phyloP scores from a whole-genome alignment of 2,888 invertebrate species.

The Hypsopygia costalis region DNA sequence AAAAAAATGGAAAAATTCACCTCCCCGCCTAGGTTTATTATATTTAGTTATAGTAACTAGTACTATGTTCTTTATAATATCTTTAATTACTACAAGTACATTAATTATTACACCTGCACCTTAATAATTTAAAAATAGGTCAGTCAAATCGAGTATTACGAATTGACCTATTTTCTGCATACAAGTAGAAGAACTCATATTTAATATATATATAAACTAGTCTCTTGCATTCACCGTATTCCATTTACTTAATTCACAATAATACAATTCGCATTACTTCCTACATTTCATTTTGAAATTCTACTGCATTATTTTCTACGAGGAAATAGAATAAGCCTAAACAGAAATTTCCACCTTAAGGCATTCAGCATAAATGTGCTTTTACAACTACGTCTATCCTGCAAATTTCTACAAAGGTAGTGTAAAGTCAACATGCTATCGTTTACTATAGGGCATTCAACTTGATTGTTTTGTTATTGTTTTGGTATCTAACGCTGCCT shows the following conservation, averaged over 20 bases:
- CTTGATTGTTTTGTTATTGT: conserved; percentile 11
- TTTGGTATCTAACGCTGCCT: neutral
- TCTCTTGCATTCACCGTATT: no score
- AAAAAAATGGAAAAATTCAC: no score
- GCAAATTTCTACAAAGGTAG: conserved; percentile 2
- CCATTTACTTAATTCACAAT: neutral
- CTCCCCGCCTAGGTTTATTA: no score
- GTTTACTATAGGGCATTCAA: conserved; percentile 12
- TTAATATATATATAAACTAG: no score
- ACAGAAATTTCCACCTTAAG: conserved; percentile 1
- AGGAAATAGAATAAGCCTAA: neutral
- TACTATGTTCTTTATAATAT: no score
- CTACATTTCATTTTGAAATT: conserved; percentile 4
- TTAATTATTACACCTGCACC: no score
- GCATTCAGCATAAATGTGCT: neutral
- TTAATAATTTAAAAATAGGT: no score
- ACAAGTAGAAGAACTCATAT: no score
- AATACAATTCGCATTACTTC: neutral
- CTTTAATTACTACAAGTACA: no score
- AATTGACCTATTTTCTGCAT: no score
- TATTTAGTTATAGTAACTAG: no score
- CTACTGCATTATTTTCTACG: neutral
- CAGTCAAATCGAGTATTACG: no score
- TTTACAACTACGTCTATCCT: neutral
- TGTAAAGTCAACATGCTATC: conserved; percentile 9